Base-by-base conservation (phyloP, 2,113 vertebrate species). In the Leptosomus discolor region DNA sequence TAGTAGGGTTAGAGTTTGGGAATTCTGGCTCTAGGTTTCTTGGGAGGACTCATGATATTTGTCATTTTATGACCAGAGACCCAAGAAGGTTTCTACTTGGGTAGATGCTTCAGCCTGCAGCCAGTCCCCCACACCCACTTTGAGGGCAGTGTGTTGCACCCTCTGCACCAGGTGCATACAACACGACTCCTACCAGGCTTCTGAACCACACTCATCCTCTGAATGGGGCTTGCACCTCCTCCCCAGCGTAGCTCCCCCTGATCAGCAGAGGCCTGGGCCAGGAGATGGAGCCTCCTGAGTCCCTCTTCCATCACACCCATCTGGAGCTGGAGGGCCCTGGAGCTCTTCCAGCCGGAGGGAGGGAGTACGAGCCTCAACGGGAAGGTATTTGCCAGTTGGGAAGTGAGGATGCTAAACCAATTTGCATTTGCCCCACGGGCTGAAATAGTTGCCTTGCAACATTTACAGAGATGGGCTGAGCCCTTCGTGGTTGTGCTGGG, bases 391-490 rank as follows among this genome's bases (percentile, higher is more conserved):
- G 73, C 95, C 79, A 92, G 84, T 85, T 96, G 93, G 93, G 86
- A 96, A 94, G 74, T 6, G 4, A 80, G 85, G 92, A 94, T 96
- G 80, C 92, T 93, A 58, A 95, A 85, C 8, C 7, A 1, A 86
- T 96, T 89, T 94, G 51, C 93, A 90, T 96, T 96, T 92, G 45
- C 78, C 91, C 81, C 7, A 12, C 3, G 10, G 94, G 94, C 69
- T 88, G 39, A 37, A 92, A 97, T 91, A 96, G 92, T 95, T 95
- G 91, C 95, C 92, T 94, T 96, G 93, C 96, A 97, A 96, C 87
- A 92, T 92, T 95, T 92, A 94, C 50, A 87, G 92, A 94, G 85
- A 43, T 92, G 79, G 88, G 96, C 90, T 85, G 86, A 93, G 67
- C 89, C 88, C 27, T 2, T 10, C 8, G 5, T 88, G 85, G 90